phyloP scores from a whole-genome alignment of 1,140 invertebrate species.

The Phortica variegata region DNA sequence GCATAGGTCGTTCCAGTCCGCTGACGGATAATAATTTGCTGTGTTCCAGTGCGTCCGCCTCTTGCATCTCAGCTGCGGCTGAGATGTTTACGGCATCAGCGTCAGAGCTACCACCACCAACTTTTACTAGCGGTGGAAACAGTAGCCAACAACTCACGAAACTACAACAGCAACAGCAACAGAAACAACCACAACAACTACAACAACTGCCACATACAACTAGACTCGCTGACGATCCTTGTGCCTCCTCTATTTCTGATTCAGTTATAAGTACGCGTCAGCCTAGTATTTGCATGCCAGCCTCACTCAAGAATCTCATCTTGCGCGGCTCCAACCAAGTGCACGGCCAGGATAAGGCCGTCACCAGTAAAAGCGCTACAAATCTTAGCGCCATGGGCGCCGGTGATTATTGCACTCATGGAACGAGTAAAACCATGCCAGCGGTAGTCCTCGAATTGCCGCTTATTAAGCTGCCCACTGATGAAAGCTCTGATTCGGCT shows the following conservation, averaged over 20 bases:
- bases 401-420: neutral
- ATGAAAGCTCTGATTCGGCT: slow-evolving; percentile 16
- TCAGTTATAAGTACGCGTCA: slow-evolving; percentile 41
- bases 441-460: slow-evolving; percentile 54
- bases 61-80: too few relatives aligned
- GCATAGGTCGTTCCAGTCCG: slow-evolving; percentile 36
- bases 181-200: slow-evolving; percentile 19
- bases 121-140: neutral
- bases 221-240: slow-evolving; percentile 41
- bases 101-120: neutral
- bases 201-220: slow-evolving; percentile 50
- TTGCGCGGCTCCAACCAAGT: slow-evolving; percentile 30
- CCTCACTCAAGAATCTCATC: slow-evolving; percentile 47
- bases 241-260: slow-evolving; percentile 47
- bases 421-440: slow-evolving; percentile 23
- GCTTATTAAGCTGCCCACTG: slow-evolving; percentile 42
- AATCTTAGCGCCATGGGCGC: slow-evolving; percentile 20
- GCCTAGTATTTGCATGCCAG: slow-evolving; percentile 47
- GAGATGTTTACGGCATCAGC: neutral
- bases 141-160: slow-evolving; percentile 7
- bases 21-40: slow-evolving; percentile 36
- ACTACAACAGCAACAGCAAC: slow-evolving; percentile 1
- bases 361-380: slow-evolving; percentile 35
- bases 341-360: slow-evolving; percentile 3
- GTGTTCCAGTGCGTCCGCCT: slow-evolving; percentile 7